A percentile compares a stretch with the other conserved stretches of the same genome.
Conservation (phyloP, 2,113 vertebrate genomes). For the Scomber colias region DNA sequence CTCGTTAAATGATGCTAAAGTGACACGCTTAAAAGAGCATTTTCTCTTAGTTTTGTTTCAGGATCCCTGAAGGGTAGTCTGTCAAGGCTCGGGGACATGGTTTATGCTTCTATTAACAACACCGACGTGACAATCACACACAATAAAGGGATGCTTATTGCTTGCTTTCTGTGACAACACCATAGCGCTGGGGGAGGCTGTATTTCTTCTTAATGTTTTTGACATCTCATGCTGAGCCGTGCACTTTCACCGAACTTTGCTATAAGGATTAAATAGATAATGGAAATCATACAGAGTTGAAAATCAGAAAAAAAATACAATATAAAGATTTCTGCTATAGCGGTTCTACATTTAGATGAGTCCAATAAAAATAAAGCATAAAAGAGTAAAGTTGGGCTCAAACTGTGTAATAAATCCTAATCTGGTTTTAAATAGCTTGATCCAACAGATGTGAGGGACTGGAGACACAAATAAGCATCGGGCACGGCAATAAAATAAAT, state of each 20-base stretch:
- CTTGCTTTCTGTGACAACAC: slow-evolving; percentile 9
- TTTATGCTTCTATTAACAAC: slow-evolving; percentile 7
- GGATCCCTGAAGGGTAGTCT: slow-evolving; percentile 18
- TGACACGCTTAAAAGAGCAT: slow-evolving; percentile 43
- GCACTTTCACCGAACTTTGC: not conserved
- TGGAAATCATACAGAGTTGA: too few species aligned
- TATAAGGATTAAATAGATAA: not conserved
- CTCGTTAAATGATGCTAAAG: slow-evolving; percentile 41
- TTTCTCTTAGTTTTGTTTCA: slow-evolving; percentile 32
- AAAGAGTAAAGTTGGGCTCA: too few species aligned
- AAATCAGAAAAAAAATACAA: too few species aligned
- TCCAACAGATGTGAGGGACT: too few species aligned
- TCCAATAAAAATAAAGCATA: too few species aligned
- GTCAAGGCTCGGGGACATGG: not conserved
- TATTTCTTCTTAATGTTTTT: too few species aligned
- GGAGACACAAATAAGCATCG: too few species aligned
- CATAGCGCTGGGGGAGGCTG: not conserved
- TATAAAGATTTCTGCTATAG: too few species aligned
- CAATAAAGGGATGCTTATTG: not conserved
- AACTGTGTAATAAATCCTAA: too few species aligned
- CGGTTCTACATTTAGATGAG: too few species aligned
- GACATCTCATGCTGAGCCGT: not conserved
- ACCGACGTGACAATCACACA: slow-evolving; percentile 13
- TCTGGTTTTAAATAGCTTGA: too few species aligned
- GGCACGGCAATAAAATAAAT: too few species aligned